Conservation (phyloP, 2,113 vertebrate species). For the Scartelaos histophorus region DNA sequence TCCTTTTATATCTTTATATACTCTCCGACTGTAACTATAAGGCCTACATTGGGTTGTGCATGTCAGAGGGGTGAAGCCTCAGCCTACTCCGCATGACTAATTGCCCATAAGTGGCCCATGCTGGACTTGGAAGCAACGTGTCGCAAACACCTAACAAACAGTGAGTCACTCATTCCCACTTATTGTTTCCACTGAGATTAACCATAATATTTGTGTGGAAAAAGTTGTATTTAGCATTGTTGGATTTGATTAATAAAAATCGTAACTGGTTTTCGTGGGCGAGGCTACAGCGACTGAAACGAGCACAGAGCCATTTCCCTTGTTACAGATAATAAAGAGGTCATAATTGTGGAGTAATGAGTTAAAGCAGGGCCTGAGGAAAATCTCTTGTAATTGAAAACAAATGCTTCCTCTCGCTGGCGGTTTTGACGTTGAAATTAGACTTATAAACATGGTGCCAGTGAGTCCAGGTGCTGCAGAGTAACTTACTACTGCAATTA, state of each 20-base stretch:
- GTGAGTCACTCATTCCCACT: constrained; percentile 55
- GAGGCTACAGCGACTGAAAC: constrained; percentile 3
- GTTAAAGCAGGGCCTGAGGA: constrained; percentile 40
- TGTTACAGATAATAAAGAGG: constrained; percentile 55
- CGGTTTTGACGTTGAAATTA: not conserved
- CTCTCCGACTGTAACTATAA: constrained; percentile 34
- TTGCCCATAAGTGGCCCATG: constrained; percentile 60
- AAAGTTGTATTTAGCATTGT: constrained; percentile 26
- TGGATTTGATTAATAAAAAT: constrained; percentile 28
- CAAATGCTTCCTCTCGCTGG: constrained; percentile 12
- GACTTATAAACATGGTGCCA: constrained; percentile 11
- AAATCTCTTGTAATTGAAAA: constrained; percentile 47
- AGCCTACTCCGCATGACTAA: constrained; percentile 69
- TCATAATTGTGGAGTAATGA: constrained; percentile 49
- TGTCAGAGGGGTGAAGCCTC: constrained; percentile 57
- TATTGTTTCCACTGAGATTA: constrained; percentile 18
- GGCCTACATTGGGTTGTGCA: constrained; percentile 36
- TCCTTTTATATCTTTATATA: not conserved
- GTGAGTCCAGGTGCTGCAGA: constrained; percentile 27
- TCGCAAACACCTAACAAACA: constrained; percentile 62
- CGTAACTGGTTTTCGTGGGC: constrained; percentile 13
- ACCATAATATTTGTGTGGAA: not conserved
- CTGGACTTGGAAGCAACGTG: constrained; percentile 58
- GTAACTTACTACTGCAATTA: constrained; percentile 8
- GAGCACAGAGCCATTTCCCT: constrained; percentile 48